Evolutionary conservation across 2,113 vertebrate species (phyloP).

Genomic region (Antidorcas marsupialis): DNA sequence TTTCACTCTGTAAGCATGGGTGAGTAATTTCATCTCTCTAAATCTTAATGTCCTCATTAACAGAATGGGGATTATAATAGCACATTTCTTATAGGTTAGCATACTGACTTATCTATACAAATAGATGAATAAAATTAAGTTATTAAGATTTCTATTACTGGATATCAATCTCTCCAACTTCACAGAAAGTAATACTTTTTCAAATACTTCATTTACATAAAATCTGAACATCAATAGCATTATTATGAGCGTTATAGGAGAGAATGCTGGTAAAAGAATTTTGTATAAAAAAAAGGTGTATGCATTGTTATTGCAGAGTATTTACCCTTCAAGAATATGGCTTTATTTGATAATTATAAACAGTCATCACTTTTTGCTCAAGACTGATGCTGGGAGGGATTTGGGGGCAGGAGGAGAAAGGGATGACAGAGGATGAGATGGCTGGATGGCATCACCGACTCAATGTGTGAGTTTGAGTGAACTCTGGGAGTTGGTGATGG

Average conservation of each 20-base stretch:
- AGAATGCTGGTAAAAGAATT: neutral
- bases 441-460: too few species aligned
- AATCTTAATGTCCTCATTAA: neutral
- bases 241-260: neutral
- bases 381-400: too few species aligned
- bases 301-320: neutral
- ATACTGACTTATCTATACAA: neutral
- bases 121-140: neutral
- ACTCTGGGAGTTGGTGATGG: too few species aligned
- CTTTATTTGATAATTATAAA: neutral
- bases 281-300: neutral
- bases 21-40: neutral
- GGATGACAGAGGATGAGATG: too few species aligned
- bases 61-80: neutral
- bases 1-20: neutral
- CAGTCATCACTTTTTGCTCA: neutral
- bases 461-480: too few species aligned
- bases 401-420: too few species aligned
- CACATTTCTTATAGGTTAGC: neutral
- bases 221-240: neutral
- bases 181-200: neutral
- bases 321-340: neutral
- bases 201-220: neutral
- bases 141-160: neutral
- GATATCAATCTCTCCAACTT: neutral